phyloP scores from a whole-genome alignment of 1,140 invertebrate genomes.

The Achatina immaculata region DNA sequence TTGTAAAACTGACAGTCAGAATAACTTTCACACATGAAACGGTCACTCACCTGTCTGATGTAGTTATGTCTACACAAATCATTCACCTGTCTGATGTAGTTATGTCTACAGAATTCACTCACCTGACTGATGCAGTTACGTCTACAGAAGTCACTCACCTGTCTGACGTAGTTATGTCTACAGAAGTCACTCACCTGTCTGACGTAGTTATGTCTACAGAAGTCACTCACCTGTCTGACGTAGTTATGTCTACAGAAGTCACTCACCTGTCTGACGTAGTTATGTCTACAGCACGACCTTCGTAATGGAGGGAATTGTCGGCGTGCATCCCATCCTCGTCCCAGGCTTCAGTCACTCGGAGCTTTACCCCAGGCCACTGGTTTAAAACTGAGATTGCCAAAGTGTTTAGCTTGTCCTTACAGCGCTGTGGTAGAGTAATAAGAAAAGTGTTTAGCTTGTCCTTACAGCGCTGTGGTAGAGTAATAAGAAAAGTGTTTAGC shows the following conservation, averaged over 20 bases:
- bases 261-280: slow-evolving; percentile 88
- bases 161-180: not conserved
- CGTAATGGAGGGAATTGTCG: slow-evolving; percentile 90
- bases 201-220: not conserved
- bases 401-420: slow-evolving; percentile 94
- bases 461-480: no score
- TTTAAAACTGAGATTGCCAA: slow-evolving; percentile 97
- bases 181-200: not conserved
- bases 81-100: not conserved
- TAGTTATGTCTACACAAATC: not conserved
- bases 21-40: no score
- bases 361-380: slow-evolving; percentile 93
- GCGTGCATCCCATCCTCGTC: slow-evolving; percentile 87
- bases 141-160: not conserved
- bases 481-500: no score
- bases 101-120: not conserved
- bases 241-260: not conserved
- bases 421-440: slow-evolving; percentile 83
- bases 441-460: not conserved
- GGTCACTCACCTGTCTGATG: not conserved
- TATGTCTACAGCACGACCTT: slow-evolving; percentile 94
- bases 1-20: no score
- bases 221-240: not conserved
- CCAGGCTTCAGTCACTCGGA: slow-evolving; percentile 94
- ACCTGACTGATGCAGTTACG: not conserved